Evolutionary conservation across 2,113 vertebrate genomes (phyloP), one percentile per base, ranked within the genome.

Genomic region (Plotosus lineatus): DNA sequence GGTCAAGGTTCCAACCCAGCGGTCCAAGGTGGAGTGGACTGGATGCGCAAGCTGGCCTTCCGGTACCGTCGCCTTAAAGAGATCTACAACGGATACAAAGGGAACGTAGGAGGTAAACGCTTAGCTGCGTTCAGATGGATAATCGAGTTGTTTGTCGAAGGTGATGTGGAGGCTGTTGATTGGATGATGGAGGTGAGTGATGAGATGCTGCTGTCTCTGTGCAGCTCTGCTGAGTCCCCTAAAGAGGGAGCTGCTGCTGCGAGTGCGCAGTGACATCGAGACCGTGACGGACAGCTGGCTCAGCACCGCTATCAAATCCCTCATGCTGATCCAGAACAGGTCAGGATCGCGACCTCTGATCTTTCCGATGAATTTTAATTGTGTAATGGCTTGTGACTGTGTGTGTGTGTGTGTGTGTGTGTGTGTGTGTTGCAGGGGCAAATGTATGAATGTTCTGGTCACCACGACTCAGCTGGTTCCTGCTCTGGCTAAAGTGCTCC

Each of bases 21-120:
- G 0, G 96, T 98, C 12, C 98, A 98, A 78, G 96, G 97, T 0
- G 97, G 97, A 0, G 96, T 97, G 81, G 98, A 99, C 87, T 99
- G 98, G 97, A 99, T 98, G 97, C 94, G 97, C 21, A 99, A 99
- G 46, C 82, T 99, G 90, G 98, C 98, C 6, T 99, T 99, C 84
- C 95, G 98, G 23, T 99, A 99, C 90, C 96, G 97, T 38, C 91
- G 96, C 74, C 95, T 99, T 48, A 95, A 96, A 90, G 97, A 99
- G 88, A 95, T 97, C 90, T 99, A 99, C 84, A 96, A 97, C 53
- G 94, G 90, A 42, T 96, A 97, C 90, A 97, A 96, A 86, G 93
- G 90, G 26, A 97, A 98, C 0, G 96, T 98, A 0, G 95, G 94
- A 87, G 96, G 98, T 98, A 90, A 95, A 19, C 17, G 33, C 36